phyloP scores from a whole-genome alignment of 1,140 invertebrate species.

The Orchestia grillus region DNA sequence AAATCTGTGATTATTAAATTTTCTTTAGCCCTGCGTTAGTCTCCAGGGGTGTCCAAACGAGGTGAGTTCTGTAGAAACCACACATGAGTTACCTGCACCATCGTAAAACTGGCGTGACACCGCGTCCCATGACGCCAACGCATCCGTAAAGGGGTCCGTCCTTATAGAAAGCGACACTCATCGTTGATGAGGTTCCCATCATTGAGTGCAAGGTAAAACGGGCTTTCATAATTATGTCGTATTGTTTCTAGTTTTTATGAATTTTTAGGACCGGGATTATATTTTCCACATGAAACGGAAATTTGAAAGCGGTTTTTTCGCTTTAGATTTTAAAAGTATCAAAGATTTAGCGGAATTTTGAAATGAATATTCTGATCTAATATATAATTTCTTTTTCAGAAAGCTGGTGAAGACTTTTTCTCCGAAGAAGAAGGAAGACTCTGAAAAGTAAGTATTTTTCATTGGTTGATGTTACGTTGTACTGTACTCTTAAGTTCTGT shows the following conservation, averaged over 20 bases:
- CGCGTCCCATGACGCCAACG: too few species aligned
- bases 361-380: not conserved
- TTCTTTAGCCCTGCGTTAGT: too few species aligned
- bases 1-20: too few species aligned
- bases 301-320: not conserved
- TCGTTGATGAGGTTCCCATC: not conserved
- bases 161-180: not conserved
- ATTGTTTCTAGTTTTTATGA: not conserved
- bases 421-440: conserved; percentile 58
- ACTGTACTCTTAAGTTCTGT: not conserved
- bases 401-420: conserved; percentile 56
- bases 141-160: too few species aligned
- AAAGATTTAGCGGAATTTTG: not conserved
- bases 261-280: not conserved
- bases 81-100: too few species aligned
- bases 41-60: too few species aligned
- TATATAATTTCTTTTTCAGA: conserved; percentile 42
- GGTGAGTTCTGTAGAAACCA: too few species aligned
- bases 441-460: conserved; percentile 40
- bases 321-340: not conserved
- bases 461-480: not conserved
- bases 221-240: too few species aligned
- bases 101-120: too few species aligned
- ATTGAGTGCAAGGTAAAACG: not conserved
- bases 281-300: not conserved